Conservation (phyloP, 2,888 invertebrate species). For the Leucoma salicis region DNA sequence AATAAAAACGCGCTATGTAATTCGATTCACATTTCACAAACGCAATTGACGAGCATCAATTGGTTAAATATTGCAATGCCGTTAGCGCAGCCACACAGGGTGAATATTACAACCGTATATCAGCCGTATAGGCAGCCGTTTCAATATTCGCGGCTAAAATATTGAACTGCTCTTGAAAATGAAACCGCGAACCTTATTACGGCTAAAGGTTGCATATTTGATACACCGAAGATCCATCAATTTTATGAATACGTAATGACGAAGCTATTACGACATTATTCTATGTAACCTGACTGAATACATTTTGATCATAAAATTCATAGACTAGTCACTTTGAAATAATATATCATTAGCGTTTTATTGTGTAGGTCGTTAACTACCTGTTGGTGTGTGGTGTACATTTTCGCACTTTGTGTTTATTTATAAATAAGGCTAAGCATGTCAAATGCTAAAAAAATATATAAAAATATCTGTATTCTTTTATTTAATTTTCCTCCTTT, state of each 20-base stretch:
- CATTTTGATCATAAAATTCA: background rate
- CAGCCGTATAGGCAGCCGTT: background rate
- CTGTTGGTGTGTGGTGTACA: too few relatives aligned
- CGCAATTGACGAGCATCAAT: constrained; percentile 23
- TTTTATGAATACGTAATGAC: constrained; percentile 18
- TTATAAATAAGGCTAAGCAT: too few relatives aligned
- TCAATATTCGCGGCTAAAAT: constrained; percentile 12
- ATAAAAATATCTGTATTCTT: too few relatives aligned
- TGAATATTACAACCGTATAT: constrained; percentile 16
- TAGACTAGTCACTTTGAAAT: background rate
- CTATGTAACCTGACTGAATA: constrained; percentile 8
- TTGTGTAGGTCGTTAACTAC: background rate
- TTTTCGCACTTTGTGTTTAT: too few relatives aligned
- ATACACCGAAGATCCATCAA: constrained; percentile 34
- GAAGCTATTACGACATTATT: constrained; percentile 14
- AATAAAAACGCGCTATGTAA: constrained; percentile 29
- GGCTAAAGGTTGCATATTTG: constrained; percentile 22
- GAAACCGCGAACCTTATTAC: constrained; percentile 13
- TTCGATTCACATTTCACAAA: constrained; percentile 10
- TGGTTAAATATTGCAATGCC: constrained; percentile 26
- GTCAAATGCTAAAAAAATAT: too few relatives aligned
- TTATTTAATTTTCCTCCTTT: too few relatives aligned
- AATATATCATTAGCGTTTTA: background rate
- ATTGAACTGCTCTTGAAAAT: constrained; percentile 12
- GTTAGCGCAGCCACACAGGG: constrained; percentile 23